Evolutionary conservation across 2,888 invertebrate genomes (phyloP).

Genomic region (Mycalesis mineus): DNA sequence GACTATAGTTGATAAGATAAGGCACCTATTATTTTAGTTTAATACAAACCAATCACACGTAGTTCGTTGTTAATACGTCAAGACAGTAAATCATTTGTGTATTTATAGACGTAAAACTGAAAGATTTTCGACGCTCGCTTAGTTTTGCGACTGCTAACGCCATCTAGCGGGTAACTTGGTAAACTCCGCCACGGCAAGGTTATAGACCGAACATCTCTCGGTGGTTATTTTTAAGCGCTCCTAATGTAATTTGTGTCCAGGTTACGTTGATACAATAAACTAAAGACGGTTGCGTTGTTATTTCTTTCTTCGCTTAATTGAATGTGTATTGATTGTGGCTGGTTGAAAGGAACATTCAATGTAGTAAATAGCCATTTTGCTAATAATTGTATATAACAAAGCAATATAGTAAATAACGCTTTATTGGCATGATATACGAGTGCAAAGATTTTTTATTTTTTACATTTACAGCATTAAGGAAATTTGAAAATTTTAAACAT

Average conservation of each 20-base stretch:
- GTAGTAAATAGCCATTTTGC: no score
- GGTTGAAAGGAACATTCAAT: no score
- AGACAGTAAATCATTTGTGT: constrained; percentile 1
- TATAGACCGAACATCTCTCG: constrained; percentile 30
- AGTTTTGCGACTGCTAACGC: constrained; percentile 48
- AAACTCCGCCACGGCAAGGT: constrained; percentile 35
- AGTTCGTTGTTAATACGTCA: neutral
- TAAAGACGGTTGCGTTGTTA: neutral
- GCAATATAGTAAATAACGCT: no score
- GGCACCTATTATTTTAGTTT: constrained; percentile 2
- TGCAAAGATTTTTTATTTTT: no score
- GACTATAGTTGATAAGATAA: neutral
- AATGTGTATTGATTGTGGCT: neutral
- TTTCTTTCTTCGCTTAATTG: neutral
- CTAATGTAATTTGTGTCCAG: constrained; percentile 35
- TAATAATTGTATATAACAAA: no score
- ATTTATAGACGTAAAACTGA: constrained; percentile 29
- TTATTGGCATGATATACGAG: no score
- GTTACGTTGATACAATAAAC: constrained; percentile 11
- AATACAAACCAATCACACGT: constrained; percentile 8
- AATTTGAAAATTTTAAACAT: no score
- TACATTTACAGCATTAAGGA: no score
- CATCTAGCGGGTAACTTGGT: constrained; percentile 67
- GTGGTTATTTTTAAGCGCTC: constrained; percentile 35
- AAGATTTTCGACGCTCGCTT: constrained; percentile 29